Conservation (phyloP, 2,113 vertebrate genomes). For the Callipepla squamata region DNA sequence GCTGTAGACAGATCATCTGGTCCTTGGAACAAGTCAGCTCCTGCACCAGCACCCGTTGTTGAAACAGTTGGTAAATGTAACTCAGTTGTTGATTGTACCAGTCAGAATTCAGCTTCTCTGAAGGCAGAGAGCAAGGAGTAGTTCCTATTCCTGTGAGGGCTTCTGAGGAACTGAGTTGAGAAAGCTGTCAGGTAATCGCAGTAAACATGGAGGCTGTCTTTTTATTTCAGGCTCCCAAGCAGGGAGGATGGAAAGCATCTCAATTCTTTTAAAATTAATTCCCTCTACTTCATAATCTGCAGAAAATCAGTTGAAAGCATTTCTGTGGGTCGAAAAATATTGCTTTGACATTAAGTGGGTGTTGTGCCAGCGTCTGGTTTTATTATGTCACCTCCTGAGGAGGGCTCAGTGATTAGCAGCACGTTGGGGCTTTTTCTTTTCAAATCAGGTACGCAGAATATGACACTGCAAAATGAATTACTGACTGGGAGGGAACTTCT, state of each 20-base stretch:
- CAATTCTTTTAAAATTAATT: neutral
- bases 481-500: neutral
- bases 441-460: neutral
- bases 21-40: conserved; percentile 94
- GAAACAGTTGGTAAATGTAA: conserved; percentile 82
- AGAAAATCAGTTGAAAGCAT: neutral
- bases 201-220: neutral
- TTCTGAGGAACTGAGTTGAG: neutral
- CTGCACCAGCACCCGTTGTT: conserved; percentile 76
- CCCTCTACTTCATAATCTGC: neutral
- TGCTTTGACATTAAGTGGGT: neutral
- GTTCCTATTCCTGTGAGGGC: neutral
- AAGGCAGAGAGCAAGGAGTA: neutral
- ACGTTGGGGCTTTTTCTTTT: neutral
- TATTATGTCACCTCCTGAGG: neutral
- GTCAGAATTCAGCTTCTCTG: neutral
- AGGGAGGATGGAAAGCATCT: neutral
- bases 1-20: conserved; percentile 87
- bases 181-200: neutral
- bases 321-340: neutral
- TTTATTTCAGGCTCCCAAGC: rapidly evolving
- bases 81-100: neutral
- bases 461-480: neutral
- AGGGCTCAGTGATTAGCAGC: neutral
- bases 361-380: neutral